These are phyloP conservation scores for Clarias macrocephalus DNA, from an alignment of 2,113 vertebrate genomes.

Conservation along the genomic window DNA sequence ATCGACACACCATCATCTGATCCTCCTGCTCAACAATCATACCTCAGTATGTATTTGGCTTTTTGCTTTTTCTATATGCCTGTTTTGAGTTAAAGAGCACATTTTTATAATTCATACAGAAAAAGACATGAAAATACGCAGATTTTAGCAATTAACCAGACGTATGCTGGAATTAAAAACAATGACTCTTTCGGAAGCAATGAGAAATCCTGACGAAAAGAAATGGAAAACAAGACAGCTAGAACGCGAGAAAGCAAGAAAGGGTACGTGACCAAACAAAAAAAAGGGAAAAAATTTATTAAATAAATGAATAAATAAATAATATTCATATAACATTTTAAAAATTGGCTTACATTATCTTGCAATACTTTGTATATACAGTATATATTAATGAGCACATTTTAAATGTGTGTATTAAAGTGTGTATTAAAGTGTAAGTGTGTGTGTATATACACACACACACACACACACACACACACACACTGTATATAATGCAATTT, in stretches of 20 bases:
- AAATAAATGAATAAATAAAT: neutral
- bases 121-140: neutral
- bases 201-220: neutral
- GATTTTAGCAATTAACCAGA: neutral
- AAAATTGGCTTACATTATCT: neutral
- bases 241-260: neutral
- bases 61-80: neutral
- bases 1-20: slow-evolving; percentile 55
- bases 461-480: too few species aligned
- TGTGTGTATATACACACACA: too few species aligned
- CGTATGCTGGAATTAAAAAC: neutral
- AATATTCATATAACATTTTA: neutral
- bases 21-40: slow-evolving; percentile 30
- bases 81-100: neutral
- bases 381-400: too few species aligned
- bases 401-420: too few species aligned
- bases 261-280: neutral
- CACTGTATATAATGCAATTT: neutral
- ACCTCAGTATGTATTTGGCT: neutral
- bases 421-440: too few species aligned
- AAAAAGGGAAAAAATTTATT: too few species aligned
- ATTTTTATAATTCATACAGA: neutral
- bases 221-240: neutral
- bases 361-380: too few species aligned
- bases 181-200: neutral